A percentile compares a stretch with the other conserved stretches of the same genome.
Conservation (phyloP, 2,113 vertebrate species). For the Eptesicus fuscus region DNA sequence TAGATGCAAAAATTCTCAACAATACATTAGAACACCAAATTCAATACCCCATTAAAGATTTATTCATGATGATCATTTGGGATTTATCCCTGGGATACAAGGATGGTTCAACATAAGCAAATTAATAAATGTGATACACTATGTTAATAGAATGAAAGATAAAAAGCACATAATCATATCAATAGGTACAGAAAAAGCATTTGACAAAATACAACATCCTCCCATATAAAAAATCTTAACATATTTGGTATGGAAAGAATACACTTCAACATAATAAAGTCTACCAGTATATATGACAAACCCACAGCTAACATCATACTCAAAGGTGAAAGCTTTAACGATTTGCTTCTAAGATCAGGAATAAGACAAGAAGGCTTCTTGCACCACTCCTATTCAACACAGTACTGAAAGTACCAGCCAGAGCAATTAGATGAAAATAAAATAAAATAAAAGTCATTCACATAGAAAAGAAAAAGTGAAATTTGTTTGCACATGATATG, state of each 20-base stretch:
- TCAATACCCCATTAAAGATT: background rate
- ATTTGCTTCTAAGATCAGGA: background rate
- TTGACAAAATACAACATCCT: background rate
- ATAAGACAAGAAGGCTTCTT: background rate
- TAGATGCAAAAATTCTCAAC: background rate
- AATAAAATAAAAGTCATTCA: background rate
- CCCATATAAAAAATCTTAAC: background rate
- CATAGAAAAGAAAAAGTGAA: background rate
- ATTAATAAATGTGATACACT: background rate
- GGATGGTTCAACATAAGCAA: background rate
- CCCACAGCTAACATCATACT: background rate
- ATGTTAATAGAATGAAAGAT: background rate
- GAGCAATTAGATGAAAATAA: background rate
- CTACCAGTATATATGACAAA: background rate
- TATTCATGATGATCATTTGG: background rate
- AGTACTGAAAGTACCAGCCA: background rate
- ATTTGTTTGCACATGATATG: background rate
- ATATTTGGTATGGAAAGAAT: background rate
- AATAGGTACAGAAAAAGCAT: background rate
- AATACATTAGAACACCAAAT: background rate
- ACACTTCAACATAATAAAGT: background rate
- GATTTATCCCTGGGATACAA: background rate
- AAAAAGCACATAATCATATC: background rate
- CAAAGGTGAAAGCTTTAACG: background rate
- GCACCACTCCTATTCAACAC: background rate